Conservation (phyloP, 1,140 invertebrate genomes). For the Dreissena polymorpha region DNA sequence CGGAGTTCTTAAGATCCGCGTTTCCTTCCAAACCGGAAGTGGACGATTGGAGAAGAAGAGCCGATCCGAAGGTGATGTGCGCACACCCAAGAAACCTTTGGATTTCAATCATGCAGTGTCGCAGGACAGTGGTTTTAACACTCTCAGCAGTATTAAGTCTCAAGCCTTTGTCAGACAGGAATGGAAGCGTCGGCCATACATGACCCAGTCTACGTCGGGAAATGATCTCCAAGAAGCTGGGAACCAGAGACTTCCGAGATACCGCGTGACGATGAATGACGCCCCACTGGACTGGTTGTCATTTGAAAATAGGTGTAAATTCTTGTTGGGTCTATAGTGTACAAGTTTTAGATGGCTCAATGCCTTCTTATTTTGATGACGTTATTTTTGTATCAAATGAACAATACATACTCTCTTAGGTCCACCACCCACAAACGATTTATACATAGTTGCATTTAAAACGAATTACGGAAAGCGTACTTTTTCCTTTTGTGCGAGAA, state of each 20-base stretch:
- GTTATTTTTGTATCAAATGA: too few species aligned
- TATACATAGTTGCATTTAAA: too few species aligned
- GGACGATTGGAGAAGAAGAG: background rate
- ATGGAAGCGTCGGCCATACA: slow-evolving; percentile 42
- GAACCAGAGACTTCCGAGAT: slow-evolving; percentile 18
- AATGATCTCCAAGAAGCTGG: background rate
- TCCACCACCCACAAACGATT: too few species aligned
- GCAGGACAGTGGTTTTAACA: slow-evolving; percentile 20
- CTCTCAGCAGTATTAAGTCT: background rate
- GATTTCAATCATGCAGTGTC: slow-evolving; percentile 2
- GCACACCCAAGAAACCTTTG: background rate
- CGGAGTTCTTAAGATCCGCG: slow-evolving; percentile 2
- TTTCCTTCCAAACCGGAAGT: background rate
- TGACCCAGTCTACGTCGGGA: slow-evolving; percentile 26
- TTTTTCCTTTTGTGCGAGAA: too few species aligned
- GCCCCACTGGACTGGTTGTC: too few species aligned
- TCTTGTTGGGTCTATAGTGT: too few species aligned
- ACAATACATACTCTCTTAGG: too few species aligned
- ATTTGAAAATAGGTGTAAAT: too few species aligned
- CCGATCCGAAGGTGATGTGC: slow-evolving; percentile 34
- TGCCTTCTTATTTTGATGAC: too few species aligned
- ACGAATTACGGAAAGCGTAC: too few species aligned
- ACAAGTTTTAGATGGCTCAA: too few species aligned
- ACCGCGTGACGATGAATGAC: slow-evolving; percentile 43
- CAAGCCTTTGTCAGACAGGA: background rate